Evolutionary conservation across 2,888 invertebrate species (phyloP).

Genomic region (Hydropsyche betteni): DNA sequence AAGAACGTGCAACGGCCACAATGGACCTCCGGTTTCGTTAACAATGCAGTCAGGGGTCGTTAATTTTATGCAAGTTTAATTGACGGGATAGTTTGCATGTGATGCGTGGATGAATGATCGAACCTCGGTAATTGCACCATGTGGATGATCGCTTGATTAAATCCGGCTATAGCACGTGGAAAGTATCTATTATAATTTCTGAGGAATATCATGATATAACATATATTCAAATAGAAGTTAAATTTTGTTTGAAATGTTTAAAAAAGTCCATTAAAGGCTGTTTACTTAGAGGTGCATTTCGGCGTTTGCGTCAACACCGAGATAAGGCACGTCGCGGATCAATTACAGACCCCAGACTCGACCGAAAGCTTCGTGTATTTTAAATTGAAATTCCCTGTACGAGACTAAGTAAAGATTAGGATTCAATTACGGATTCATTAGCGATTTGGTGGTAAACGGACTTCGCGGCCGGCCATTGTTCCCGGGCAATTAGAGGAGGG

Average conservation of each 20-base stretch:
- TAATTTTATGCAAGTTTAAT: background rate
- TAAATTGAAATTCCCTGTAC: constrained; percentile 24
- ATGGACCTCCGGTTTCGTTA: background rate
- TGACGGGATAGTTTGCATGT: background rate
- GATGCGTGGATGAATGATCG: background rate
- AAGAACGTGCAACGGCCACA: background rate
- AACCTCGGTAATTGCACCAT: too few relatives aligned
- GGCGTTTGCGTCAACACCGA: background rate
- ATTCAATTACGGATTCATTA: constrained; percentile 37
- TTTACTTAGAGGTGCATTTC: background rate
- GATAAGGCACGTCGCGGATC: constrained; percentile 28
- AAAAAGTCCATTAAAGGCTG: too few relatives aligned
- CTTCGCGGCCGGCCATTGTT: constrained; percentile 55
- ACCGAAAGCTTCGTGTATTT: constrained; percentile 12
- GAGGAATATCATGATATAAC: too few relatives aligned
- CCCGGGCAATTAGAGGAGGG: constrained; percentile 67
- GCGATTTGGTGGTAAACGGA: constrained; percentile 24
- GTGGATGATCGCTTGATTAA: too few relatives aligned
- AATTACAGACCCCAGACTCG: constrained; percentile 1
- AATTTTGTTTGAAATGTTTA: too few relatives aligned
- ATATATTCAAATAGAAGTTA: too few relatives aligned
- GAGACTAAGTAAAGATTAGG: constrained; percentile 30
- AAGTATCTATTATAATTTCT: too few relatives aligned
- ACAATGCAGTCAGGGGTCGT: background rate
- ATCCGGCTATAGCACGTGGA: too few relatives aligned